Conservation (phyloP, 2,797 vertebrate genomes). For the Sphenodon punctatus region DNA sequence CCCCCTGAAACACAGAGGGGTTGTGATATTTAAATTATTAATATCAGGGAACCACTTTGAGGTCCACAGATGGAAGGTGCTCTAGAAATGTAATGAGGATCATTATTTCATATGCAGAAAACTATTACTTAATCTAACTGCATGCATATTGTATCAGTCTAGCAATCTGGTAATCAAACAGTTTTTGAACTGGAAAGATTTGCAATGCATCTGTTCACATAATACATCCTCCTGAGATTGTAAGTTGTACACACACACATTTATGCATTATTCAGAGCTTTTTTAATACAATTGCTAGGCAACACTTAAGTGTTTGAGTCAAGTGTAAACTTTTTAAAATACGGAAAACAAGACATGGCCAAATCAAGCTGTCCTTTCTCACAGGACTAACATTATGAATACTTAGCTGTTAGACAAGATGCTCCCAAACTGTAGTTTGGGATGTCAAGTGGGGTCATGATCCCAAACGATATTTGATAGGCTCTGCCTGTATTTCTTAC, state of each 20-base stretch:
- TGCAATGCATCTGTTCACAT: slow-evolving; percentile 29
- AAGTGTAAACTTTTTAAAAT: slow-evolving; percentile 19
- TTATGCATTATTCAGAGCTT: slow-evolving; percentile 55
- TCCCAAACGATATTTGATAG: too few species aligned
- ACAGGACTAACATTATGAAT: background rate
- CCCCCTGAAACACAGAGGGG: background rate
- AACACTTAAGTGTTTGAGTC: slow-evolving; percentile 36
- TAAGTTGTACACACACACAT: slow-evolving; percentile 33
- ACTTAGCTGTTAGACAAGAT: too few species aligned
- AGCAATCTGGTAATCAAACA: slow-evolving; percentile 43
- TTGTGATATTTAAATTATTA: background rate
- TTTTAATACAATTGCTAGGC: slow-evolving; percentile 50
- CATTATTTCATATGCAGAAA: slow-evolving; percentile 18
- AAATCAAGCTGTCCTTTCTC: background rate
- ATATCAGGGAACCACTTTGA: background rate
- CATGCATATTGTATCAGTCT: slow-evolving; percentile 35
- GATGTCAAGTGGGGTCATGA: too few species aligned
- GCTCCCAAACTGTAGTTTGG: too few species aligned
- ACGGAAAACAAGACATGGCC: background rate
- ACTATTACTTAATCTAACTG: slow-evolving; percentile 31
- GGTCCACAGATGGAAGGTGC: background rate
- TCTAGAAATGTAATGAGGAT: slow-evolving; percentile 10
- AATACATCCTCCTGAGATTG: slow-evolving; percentile 4
- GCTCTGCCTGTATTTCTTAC: too few species aligned
- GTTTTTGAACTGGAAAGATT: slow-evolving; percentile 34